Conservation (phyloP, 2,888 invertebrate species). For the Aricia artaxerxes region DNA sequence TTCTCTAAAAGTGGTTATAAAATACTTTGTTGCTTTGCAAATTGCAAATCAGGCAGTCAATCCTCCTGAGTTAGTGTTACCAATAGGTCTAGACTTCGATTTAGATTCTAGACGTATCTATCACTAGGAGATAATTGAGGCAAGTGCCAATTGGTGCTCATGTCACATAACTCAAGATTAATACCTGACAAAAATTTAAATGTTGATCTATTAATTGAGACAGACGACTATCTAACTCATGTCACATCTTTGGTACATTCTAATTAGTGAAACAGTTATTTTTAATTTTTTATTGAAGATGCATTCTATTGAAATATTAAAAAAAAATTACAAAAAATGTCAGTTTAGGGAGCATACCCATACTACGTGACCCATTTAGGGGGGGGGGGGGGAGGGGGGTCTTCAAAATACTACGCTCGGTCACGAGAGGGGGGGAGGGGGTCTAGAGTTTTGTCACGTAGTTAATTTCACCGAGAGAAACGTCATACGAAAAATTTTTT, state of each 20-base stretch:
- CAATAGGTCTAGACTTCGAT: background rate
- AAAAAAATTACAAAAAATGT: background rate
- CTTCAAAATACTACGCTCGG: too few relatives aligned
- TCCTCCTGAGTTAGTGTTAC: background rate
- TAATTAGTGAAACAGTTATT: background rate
- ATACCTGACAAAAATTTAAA: background rate
- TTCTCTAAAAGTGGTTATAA: background rate
- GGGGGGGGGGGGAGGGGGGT: too few relatives aligned
- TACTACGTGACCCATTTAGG: too few relatives aligned
- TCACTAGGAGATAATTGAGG: background rate
- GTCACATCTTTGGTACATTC: background rate
- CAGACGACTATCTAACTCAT: background rate
- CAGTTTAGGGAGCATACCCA: background rate
- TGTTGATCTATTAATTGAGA: constrained; percentile 12
- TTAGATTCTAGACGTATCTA: background rate
- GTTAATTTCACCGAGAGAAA: too few relatives aligned
- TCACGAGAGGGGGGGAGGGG: too few relatives aligned
- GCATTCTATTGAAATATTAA: background rate
- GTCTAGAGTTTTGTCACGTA: too few relatives aligned
- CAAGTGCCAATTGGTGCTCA: constrained; percentile 11
- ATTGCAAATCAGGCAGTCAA: background rate
- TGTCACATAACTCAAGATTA: constrained; percentile 13
- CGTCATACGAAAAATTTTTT: too few relatives aligned
- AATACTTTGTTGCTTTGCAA: background rate
- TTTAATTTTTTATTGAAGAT: background rate